Base-by-base conservation (phyloP, 1,140 invertebrate species). In the Planococcus citri region DNA sequence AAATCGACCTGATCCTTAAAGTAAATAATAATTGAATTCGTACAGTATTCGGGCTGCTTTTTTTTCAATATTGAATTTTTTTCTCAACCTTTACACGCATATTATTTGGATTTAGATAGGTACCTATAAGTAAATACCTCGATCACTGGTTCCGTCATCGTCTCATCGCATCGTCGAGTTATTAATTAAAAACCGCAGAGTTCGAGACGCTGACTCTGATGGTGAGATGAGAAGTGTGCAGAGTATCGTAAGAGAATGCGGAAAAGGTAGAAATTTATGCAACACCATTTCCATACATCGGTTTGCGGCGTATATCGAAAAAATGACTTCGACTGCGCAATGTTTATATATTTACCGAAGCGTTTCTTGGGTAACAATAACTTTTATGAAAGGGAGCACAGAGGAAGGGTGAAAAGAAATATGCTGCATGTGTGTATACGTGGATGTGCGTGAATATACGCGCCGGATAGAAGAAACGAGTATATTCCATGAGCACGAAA, bases 401-500 rank as follows among this genome's bases (percentile, higher is more conserved):
- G 25, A 64, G 60, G 60, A 25, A 27, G 22, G 25, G 60, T 10
- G 9, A 25, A 64, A 64, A 64, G 20, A 17, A 64, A 10, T 10
- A 17, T 14, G 10, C 2, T 64, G 22, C 22, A 25, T 24, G 60
- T 64, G 60, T 64, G 20, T 24, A 25, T 25, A 20, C 14, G 41
- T 64, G 20, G 10, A 64, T 64, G 25, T 24, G 22, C 60, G 25
- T 64, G 60, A 9, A 20, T 64, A 20, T 10, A 64, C 20, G 57
- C 57, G 60, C 10, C 10, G 10, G 60, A 64, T 64, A 64, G 60
- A 64, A 64, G 60, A 64, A 64, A 64, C 60, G 60, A 64, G 60
- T 64, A 27, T 64, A 64, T 64, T 64, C 60, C 60, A 64, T 27
- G 60, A 64, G 60, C 60, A 64, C 60, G 60, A 64, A 64, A 64